Base-by-base conservation (phyloP, 2,888 invertebrate genomes). In the Hypomecis punctinalis region DNA sequence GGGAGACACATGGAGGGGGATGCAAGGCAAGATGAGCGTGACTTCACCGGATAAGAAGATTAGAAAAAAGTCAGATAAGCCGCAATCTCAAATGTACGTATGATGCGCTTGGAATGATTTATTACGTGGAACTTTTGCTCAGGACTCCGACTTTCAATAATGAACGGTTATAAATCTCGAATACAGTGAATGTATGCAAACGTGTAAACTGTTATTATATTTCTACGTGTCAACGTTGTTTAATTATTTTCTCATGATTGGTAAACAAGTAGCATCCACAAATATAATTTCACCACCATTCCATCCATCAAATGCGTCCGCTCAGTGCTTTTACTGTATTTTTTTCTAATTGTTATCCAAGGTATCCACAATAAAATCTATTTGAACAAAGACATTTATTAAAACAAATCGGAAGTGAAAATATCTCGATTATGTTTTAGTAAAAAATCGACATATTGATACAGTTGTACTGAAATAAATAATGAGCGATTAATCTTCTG, bases 1-100 rank as follows among this genome's bases (percentile, higher is more conserved):
- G 90, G 93, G 93, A 91, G 93, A 93, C 93, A 92, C 93, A 93
- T 93, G 95, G 94, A 96, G 96, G 95, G 96, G 96, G 93, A 94
- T 95, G 94, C 96, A 96, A 96, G 95, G 95, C 95, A 96, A 96
- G 95, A 96, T 96, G 96, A 96, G 96, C 95, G 95, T 95, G 94
- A 95, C 94, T 88, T 92, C 94, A 89, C 90, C 94, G 86, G 94
- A 91, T 90, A 94, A 94, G 90, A 95, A 95, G 93, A 95, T 95
- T 89, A 94, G 95, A 84, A 95, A 95, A 93, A 95, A 95, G 93
- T 94, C 91, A 81, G 95, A 96, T 87, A 95, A 95, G 93, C 95
- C 95, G 76, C 94, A 94, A 93, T 94, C 95, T 80, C 95, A 95
- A 93, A 94, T 95, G 90, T 93, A 91, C 89, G 93, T 93, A 91